Base-by-base conservation (phyloP, 2,797 vertebrate genomes). In the Poecilia picta region DNA sequence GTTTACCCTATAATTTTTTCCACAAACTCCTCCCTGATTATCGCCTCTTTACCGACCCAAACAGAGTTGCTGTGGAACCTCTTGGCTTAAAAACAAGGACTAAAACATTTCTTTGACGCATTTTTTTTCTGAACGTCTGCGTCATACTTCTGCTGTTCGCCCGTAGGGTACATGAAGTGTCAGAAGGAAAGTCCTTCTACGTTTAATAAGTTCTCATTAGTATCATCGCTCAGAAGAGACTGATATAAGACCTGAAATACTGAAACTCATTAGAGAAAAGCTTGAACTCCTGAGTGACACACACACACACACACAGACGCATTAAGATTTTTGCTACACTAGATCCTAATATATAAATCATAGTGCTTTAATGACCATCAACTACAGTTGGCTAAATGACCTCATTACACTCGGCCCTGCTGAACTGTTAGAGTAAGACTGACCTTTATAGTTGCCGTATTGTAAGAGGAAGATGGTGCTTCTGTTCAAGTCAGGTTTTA, bases 261-360 rank as follows among this genome's bases (percentile, higher is more conserved):
- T 82, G 81, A 81, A 88, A 92, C 87, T 93, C 91, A 92, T 93
- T 92, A 92, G 80, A 90, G 89, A 71, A 55, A 47, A 85, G 76
- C 73, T 64, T 31, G 53, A 64, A 72, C 73, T 86, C 87, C 80
- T 82, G 36, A 51, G 74, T 85, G 82, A 87, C 70, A 46, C n/a
- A 11, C 55, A 25, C 25, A 25, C 25, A 25, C 77, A 68, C 80
- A 47, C 41, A 41, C 66, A 83, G 57, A 73, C 43, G 77, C 71
- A 75, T 78, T 76, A 77, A 75, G 36, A 75, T 80, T 84, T 81
- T 81, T 82, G 71, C 74, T 73, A 64, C 53, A 82, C 53, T 53
- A 73, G 45, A 76, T 88, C 47, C 71, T 84, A 88, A 92, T 92
- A 89, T 91, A 91, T 92, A 89, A 92, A 94, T 92, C 86, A 84